A percentile compares a stretch with the other conserved stretches of the same genome.
Conservation (phyloP, 2,888 invertebrate species). For the Xanthia icteritia region DNA sequence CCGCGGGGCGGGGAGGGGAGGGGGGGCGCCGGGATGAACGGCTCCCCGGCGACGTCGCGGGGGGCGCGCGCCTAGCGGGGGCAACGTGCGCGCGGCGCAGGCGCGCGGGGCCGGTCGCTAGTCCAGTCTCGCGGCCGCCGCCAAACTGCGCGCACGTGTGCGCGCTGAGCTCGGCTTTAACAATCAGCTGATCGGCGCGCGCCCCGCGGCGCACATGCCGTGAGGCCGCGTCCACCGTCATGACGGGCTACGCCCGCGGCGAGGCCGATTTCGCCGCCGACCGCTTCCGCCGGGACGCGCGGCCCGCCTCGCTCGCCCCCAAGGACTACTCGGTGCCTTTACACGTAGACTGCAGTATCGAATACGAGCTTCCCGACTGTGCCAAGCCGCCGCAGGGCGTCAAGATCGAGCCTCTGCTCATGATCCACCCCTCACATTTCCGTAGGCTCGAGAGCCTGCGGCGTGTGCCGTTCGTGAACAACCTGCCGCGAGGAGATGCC, state of each 20-base stretch:
- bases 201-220: conserved; percentile 88
- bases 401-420: conserved; percentile 95
- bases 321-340: conserved; percentile 96
- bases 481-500: conserved; percentile 92
- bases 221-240: conserved; percentile 87
- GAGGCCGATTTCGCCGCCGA: conserved; percentile 88
- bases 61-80: conserved; percentile 71
- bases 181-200: conserved; percentile 88
- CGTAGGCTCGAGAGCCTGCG: conserved; percentile 96
- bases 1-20: conserved; percentile 66
- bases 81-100: conserved; percentile 75
- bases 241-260: conserved; percentile 89
- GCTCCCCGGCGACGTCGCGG: conserved; percentile 66
- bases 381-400: conserved; percentile 96
- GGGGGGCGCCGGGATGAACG: conserved; percentile 68
- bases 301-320: conserved; percentile 89
- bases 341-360: conserved; percentile 97
- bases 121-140: conserved; percentile 84
- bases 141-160: conserved; percentile 81
- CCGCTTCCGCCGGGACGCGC: conserved; percentile 86
- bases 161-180: conserved; percentile 75
- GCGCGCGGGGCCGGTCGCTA: conserved; percentile 80
- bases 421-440: conserved; percentile 97
- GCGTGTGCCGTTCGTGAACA: conserved; percentile 95
- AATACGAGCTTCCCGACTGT: conserved; percentile 97